phyloP scores from a whole-genome alignment of 1,140 invertebrate species.

The Holcopasites calliopsidis region DNA sequence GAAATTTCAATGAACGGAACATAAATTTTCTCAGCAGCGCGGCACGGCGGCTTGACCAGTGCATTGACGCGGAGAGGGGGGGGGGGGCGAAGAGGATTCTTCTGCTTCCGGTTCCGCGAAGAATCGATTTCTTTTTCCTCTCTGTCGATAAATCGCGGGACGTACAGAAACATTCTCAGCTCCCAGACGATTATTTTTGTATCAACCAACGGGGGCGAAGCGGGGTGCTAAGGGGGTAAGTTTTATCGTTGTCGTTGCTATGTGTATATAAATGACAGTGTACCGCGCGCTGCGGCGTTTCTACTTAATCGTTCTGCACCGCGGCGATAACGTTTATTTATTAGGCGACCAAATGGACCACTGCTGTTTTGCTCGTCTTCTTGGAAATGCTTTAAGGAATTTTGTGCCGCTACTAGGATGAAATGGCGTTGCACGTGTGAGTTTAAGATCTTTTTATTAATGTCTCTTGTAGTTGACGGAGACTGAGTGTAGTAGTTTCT shows the following conservation, averaged over 20 bases:
- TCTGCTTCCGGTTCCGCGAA: constrained; percentile 55
- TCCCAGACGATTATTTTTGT: background rate
- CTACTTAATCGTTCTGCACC: constrained; percentile 2
- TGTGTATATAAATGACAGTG: background rate
- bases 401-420: no score
- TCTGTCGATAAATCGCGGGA: background rate
- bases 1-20: constrained; percentile 11
- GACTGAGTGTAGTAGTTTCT: no score
- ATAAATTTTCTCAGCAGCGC: constrained; percentile 32
- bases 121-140: constrained; percentile 37
- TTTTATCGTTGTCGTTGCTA: background rate
- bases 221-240: background rate
- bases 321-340: constrained; percentile 21
- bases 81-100: constrained; percentile 36
- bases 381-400: background rate
- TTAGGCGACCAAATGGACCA: background rate
- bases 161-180: background rate
- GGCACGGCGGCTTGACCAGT: background rate
- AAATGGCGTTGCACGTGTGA: no score
- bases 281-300: background rate
- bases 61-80: background rate
- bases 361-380: background rate
- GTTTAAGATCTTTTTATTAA: no score
- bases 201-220: background rate
- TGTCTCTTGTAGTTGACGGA: no score